Conservation (phyloP, 2,797 vertebrate genomes). For the Crypturellus tataupa region DNA sequence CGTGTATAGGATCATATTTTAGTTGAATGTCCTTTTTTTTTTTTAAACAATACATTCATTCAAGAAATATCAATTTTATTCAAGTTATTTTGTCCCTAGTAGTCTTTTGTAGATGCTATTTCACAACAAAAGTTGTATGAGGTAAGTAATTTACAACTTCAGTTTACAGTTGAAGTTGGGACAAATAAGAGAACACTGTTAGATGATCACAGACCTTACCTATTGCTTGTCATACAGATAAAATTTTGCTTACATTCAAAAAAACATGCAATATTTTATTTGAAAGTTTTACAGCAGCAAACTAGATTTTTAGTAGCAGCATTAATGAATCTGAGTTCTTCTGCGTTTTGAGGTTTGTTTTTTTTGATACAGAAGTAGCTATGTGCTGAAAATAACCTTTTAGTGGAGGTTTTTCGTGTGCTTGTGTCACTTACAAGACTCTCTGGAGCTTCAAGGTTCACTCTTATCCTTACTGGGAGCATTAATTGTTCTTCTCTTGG, state of each 20-base stretch:
- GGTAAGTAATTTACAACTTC: not conserved
- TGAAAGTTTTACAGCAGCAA: not conserved
- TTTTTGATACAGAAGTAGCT: conserved; percentile 45
- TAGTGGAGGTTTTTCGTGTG: not conserved
- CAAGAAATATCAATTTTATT: not conserved
- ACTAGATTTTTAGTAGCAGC: not conserved
- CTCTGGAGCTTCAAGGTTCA: not conserved
- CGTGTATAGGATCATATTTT: not conserved
- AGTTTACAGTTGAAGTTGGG: not conserved
- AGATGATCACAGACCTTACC: fast-evolving
- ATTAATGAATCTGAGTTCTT: not conserved
- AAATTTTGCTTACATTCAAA: not conserved
- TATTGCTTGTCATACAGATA: not conserved
- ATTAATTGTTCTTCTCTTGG: conserved; percentile 14
- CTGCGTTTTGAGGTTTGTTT: conserved; percentile 5
- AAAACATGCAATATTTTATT: not conserved
- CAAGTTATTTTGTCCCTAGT: not conserved
- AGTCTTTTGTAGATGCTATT: not conserved
- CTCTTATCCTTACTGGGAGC: not conserved
- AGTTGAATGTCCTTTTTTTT: not conserved
- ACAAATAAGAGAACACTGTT: not conserved
- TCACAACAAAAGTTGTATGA: not conserved
- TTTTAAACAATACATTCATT: not conserved
- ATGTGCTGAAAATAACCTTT: not conserved
- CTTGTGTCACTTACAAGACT: not conserved